Evolutionary conservation across 1,140 invertebrate genomes (phyloP), one percentile per base, ranked within the genome.

Genomic region (Centruroides vittatus): DNA sequence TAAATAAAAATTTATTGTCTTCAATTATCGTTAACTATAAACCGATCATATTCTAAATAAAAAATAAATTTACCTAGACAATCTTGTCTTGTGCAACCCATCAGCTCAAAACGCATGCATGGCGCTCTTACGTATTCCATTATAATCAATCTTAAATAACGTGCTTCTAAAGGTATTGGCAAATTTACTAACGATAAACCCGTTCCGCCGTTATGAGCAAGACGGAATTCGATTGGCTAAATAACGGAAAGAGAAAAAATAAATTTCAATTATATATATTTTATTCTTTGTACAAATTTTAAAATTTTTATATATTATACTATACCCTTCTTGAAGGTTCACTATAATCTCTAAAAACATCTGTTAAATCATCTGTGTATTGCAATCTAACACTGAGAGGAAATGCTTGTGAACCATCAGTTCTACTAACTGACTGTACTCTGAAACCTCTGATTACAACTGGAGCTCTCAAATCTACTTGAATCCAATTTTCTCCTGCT

Each of bases 81-180:
- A 69, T 93, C 90, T 64, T 93, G 78, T 64, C 89, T 78, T 0
- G 87, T 88, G 73, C 92, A 96, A 7, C 92, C 93, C 85, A 95
- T 92, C 13, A 95, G 79, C 78, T 97, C 93, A 48, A 97, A 70
- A 72, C 91, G 88, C 58, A 95, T 74, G 68, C 93, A 97, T 4
- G 91, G 92, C 5, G 88, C 88, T 4, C 81, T 83, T 5, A 88
- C 81, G 70, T 87, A 97, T 71, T 93, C 89, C 76, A 80, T 88
- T 58, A 96, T 85, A 60, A 86, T 84, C 71, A 96, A 88, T 65
- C 85, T 84, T 10, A 96, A 75, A 67, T 86, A 94, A 64, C 89
- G 83, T 0, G 92, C 87, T 76, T 97, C 93, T 62, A 97, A 88
- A 0, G 93, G 89, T 63, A 88, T 81, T 1, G 91, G 91, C 12